phyloP scores from a whole-genome alignment of 2,113 vertebrate species.

The Gnathonemus longibarbis region DNA sequence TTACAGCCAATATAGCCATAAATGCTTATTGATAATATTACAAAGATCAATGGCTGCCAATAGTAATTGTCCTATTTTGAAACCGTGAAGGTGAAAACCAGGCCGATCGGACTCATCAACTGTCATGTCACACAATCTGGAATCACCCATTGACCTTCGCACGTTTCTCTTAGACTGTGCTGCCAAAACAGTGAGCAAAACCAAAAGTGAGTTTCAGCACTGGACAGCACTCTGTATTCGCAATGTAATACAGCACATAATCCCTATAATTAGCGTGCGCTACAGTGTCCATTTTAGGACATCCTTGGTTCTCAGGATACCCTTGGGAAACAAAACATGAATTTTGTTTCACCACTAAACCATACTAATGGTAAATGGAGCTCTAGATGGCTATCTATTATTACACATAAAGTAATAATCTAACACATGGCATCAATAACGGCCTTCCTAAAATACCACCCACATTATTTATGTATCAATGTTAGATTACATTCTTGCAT shows the following conservation, averaged over 20 bases:
- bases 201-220: slow-evolving; percentile 6
- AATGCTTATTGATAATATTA: not conserved
- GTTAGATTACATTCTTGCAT: not conserved
- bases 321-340: not conserved
- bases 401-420: not conserved
- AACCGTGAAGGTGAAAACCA: not conserved
- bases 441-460: not conserved
- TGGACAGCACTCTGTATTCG: not conserved
- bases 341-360: not conserved
- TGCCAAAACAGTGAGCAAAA: not conserved
- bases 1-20: not conserved
- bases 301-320: not conserved
- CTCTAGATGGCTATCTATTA: not conserved
- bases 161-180: not conserved
- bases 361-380: not conserved
- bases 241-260: not conserved
- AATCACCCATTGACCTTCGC: not conserved
- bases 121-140: not conserved
- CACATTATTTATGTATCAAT: not conserved
- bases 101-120: not conserved
- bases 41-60: not conserved
- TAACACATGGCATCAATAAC: not conserved
- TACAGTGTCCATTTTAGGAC: not conserved
- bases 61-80: not conserved
- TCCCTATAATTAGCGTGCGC: not conserved